A percentile compares a stretch with the other conserved stretches of the same genome.
These are phyloP conservation scores for Epistrophella euchroma DNA, from an alignment of 2,888 invertebrate species.

Conservation along the genomic window DNA sequence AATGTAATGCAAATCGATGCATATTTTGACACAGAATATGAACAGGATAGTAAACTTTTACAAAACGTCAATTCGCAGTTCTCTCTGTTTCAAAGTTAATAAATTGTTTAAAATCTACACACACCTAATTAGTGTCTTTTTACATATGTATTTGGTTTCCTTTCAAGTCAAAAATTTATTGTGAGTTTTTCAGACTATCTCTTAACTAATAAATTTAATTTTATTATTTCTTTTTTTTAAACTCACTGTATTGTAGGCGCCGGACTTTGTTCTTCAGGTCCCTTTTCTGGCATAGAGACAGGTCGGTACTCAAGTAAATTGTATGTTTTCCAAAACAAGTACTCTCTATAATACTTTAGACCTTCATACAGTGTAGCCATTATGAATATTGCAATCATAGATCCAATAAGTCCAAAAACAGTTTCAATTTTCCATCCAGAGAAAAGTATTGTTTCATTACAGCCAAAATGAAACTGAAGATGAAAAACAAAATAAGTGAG, in stretches of 20 bases:
- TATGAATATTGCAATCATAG: constrained; percentile 95
- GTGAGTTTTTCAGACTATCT: too few relatives aligned
- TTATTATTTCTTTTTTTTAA: not conserved
- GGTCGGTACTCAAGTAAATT: constrained; percentile 93
- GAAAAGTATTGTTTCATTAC: constrained; percentile 90
- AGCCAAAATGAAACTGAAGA: constrained; percentile 92
- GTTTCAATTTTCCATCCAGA: constrained; percentile 91
- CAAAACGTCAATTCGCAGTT: too few relatives aligned
- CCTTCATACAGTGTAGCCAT: constrained; percentile 98
- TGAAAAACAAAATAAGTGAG: not conserved
- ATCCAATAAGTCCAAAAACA: constrained; percentile 91
- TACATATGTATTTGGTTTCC: too few relatives aligned
- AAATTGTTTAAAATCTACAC: too few relatives aligned
- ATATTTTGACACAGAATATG: too few relatives aligned
- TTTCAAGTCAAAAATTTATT: too few relatives aligned
- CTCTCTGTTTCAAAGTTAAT: too few relatives aligned
- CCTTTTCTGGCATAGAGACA: constrained; percentile 90
- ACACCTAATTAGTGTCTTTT: too few relatives aligned
- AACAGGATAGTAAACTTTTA: too few relatives aligned
- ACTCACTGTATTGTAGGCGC: constrained; percentile 92
- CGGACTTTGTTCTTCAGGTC: constrained; percentile 86
- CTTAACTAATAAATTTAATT: too few relatives aligned
- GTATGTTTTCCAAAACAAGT: constrained; percentile 94
- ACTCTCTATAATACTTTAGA: constrained; percentile 89
- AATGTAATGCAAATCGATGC: too few relatives aligned